Evolutionary conservation across 2,797 vertebrate species (phyloP).

Genomic region (Epinephelus awoara): DNA sequence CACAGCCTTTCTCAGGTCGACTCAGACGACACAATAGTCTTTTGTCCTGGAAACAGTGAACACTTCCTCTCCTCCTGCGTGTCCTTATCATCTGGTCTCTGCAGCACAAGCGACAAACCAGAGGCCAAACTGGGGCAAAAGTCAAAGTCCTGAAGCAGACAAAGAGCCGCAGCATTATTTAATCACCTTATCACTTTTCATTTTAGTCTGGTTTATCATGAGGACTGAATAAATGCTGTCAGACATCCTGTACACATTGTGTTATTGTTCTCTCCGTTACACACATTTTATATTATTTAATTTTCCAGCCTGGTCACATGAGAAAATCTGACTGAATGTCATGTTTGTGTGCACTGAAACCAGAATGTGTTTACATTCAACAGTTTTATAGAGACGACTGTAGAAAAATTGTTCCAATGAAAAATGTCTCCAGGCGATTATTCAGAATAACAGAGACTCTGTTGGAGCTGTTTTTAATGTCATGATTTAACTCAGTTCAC

Average conservation of each 20-base stretch:
- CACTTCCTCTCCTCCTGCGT: constrained; percentile 53
- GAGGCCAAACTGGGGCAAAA: constrained; percentile 35
- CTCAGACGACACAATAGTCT: constrained; percentile 45
- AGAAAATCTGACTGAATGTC: not conserved
- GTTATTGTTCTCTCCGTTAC: not conserved
- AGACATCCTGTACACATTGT: constrained; percentile 17
- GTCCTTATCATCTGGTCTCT: constrained; percentile 17
- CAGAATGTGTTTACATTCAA: not conserved
- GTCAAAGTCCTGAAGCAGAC: constrained; percentile 23
- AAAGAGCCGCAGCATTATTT: not conserved
- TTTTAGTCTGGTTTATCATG: not conserved
- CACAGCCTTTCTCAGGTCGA: constrained; percentile 23
- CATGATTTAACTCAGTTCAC: no score
- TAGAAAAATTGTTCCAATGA: no score
- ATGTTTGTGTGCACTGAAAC: not conserved
- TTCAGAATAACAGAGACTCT: no score
- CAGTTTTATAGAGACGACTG: not conserved
- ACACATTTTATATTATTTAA: not conserved
- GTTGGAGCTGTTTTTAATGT: no score
- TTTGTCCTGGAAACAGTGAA: constrained; percentile 56
- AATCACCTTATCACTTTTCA: constrained; percentile 10
- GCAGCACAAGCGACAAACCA: not conserved
- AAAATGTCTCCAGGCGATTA: not conserved
- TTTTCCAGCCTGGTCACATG: no score
- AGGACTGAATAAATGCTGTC: not conserved